phyloP scores from a whole-genome alignment of 1,140 invertebrate species.

The Bombus turneri region DNA sequence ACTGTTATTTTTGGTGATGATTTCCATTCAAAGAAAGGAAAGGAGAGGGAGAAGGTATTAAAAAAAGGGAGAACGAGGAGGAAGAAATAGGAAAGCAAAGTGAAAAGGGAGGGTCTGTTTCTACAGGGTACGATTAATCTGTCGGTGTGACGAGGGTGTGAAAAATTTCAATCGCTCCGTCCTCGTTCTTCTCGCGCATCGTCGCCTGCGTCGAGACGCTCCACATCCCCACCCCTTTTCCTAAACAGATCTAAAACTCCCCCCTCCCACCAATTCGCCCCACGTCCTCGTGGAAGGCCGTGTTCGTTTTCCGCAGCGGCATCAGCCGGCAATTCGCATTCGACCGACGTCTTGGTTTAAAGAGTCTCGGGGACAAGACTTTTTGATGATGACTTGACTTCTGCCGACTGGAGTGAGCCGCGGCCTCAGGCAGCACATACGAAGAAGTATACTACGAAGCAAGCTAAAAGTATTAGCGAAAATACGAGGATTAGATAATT shows the following conservation, averaged over 20 bases:
- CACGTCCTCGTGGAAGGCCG: constrained; percentile 55
- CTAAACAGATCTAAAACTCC: not conserved
- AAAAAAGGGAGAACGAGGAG: too few relatives aligned
- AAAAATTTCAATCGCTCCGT: constrained; percentile 68
- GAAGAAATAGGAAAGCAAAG: not conserved
- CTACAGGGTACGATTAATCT: constrained; percentile 4
- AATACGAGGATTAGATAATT: not conserved
- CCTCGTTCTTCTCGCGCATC: constrained; percentile 33
- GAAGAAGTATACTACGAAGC: constrained; percentile 37
- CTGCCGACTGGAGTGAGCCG: constrained; percentile 86
- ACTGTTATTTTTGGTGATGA: not conserved
- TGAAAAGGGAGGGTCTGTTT: not conserved
- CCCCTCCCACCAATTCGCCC: constrained; percentile 77
- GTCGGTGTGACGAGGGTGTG: constrained; percentile 12
- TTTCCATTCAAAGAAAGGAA: not conserved
- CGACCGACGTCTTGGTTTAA: constrained; percentile 93
- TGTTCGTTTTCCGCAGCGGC: constrained; percentile 53
- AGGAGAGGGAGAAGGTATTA: too few relatives aligned
- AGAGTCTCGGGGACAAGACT: constrained; percentile 87
- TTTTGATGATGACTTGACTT: constrained; percentile 90
- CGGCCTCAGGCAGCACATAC: constrained; percentile 75
- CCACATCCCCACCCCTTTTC: constrained; percentile 67
- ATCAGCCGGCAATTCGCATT: constrained; percentile 87
- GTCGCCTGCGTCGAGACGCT: constrained; percentile 70
- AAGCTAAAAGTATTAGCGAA: not conserved